Percentiles rank a stretch among this genome's conserved stretches.
phyloP scores from a whole-genome alignment of 2,888 invertebrate genomes.

The Halocaridina rubra region DNA sequence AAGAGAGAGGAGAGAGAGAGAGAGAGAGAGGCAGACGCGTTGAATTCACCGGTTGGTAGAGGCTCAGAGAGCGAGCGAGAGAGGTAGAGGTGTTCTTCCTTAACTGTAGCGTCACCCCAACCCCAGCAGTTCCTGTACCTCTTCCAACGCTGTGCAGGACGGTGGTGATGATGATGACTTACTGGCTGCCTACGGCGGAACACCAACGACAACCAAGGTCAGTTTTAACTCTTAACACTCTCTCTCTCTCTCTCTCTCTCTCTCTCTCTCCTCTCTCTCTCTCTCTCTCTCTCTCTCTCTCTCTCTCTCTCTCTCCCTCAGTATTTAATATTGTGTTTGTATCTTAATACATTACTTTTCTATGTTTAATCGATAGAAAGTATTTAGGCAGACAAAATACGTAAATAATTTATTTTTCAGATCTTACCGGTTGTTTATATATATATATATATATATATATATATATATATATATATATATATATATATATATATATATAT shows the following conservation, averaged over 20 bases:
- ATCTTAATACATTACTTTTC: too few relatives aligned
- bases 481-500: too few relatives aligned
- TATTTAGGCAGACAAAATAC: too few relatives aligned
- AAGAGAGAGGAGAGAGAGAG: neutral
- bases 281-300: neutral
- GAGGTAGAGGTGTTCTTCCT: too few relatives aligned
- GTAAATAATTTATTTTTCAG: too few relatives aligned
- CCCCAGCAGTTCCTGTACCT: neutral
- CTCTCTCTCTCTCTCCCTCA: neutral
- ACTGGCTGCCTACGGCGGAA: constrained; percentile 6
- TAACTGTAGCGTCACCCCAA: neutral
- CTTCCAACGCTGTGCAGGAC: neutral
- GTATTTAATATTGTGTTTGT: neutral
- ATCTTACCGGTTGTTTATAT: too few relatives aligned
- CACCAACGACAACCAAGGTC: neutral
- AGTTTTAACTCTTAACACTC: neutral
- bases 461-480: too few relatives aligned
- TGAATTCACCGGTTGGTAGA: neutral
- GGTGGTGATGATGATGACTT: neutral
- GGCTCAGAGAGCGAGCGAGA: too few relatives aligned
- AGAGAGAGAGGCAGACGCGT: neutral
- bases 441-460: too few relatives aligned
- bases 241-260: neutral
- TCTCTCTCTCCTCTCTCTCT: neutral
- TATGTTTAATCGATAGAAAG: too few relatives aligned